Evolutionary conservation across 2,113 vertebrate genomes (phyloP).

Genomic region (Struthidea cinerea): DNA sequence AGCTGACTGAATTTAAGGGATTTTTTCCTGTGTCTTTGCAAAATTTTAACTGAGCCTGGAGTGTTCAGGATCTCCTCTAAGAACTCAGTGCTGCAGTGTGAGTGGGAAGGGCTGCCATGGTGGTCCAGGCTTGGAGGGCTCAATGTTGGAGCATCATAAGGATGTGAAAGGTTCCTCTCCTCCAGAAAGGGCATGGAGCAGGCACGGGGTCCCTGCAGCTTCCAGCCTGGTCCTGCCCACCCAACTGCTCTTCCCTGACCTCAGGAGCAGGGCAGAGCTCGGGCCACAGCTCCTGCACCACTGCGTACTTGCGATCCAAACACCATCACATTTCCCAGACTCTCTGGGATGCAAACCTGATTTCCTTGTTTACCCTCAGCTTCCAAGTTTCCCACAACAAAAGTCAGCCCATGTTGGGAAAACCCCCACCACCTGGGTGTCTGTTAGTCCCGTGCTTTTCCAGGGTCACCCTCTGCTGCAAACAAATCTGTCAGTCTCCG

Average conservation of each 20-base stretch:
- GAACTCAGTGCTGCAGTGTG: not conserved
- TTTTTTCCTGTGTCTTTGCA: not conserved
- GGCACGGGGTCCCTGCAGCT: not conserved
- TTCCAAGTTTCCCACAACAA: not conserved
- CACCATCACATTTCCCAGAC: fast-evolving
- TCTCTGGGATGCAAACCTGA: not conserved
- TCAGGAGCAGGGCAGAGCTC: not conserved
- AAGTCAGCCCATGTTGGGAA: not conserved
- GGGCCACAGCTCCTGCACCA: fast-evolving
- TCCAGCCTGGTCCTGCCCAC: not conserved
- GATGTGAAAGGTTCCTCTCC: not conserved
- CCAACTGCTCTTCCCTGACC: not conserved
- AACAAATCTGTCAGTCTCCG: not conserved
- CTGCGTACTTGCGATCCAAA: not conserved
- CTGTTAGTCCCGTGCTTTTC: not conserved
- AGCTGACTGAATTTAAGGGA: not conserved
- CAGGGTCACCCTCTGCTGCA: not conserved
- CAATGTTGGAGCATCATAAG: not conserved
- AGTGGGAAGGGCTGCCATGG: not conserved
- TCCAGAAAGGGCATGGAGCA: not conserved
- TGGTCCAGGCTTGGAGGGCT: not conserved
- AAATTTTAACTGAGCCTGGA: not conserved
- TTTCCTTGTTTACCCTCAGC: not conserved
- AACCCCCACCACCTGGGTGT: not conserved
- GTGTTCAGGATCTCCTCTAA: not conserved